Evolutionary conservation across 2,888 invertebrate species (phyloP).

Genomic region (Rutpela maculata): DNA sequence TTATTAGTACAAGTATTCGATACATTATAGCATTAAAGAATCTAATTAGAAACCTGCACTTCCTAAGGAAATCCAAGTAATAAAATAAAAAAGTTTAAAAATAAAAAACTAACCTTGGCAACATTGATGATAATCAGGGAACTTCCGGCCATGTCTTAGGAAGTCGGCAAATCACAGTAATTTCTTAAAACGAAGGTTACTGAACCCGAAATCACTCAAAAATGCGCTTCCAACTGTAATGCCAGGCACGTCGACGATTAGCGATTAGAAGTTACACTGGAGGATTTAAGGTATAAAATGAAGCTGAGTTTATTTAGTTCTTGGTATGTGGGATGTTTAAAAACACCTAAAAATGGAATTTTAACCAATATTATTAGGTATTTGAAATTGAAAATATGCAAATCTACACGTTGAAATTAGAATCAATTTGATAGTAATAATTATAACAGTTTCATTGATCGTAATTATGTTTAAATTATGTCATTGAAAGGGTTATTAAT

Average conservation of each 20-base stretch:
- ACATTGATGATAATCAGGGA: conserved; percentile 42
- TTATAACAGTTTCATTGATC: too few relatives aligned
- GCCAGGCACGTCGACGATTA: background rate
- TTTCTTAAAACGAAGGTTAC: conserved; percentile 18
- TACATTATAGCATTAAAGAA: background rate
- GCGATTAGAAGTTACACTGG: background rate
- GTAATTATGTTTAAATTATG: too few relatives aligned
- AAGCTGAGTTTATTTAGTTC: too few relatives aligned
- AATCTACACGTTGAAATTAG: too few relatives aligned
- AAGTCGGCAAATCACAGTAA: conserved; percentile 25
- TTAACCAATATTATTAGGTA: too few relatives aligned
- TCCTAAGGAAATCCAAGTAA: conserved; percentile 33
- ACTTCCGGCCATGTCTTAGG: conserved; percentile 45
- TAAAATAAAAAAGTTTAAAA: conserved; percentile 2
- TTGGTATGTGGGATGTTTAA: too few relatives aligned
- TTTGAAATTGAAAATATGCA: too few relatives aligned
- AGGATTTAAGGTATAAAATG: background rate
- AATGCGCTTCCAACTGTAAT: conserved; percentile 5
- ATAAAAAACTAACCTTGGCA: conserved; percentile 41
- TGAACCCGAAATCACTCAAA: conserved; percentile 27
- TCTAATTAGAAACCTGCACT: conserved; percentile 27
- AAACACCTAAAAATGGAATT: too few relatives aligned
- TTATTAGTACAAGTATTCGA: background rate
- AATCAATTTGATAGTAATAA: too few relatives aligned
- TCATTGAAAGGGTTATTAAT: too few relatives aligned